Percentiles rank a stretch among this genome's conserved stretches.
These are phyloP conservation scores for Meteorus colon DNA, from an alignment of 2,888 invertebrate genomes.

Conservation along the genomic window DNA sequence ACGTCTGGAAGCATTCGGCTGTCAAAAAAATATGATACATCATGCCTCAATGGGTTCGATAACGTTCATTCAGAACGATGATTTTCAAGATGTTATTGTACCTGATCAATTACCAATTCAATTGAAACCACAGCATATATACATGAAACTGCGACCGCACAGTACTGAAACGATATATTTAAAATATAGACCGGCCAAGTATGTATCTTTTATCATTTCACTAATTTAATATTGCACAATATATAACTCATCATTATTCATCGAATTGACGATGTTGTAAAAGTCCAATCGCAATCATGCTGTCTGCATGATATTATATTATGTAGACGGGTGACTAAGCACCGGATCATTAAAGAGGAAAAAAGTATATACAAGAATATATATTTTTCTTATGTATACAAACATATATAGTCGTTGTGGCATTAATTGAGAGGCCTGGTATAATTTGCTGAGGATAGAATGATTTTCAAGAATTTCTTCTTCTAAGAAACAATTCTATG, in stretches of 20 bases:
- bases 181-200: slow-evolving; percentile 81
- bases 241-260: slow-evolving; percentile 13
- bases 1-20: slow-evolving; percentile 57
- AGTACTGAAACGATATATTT: slow-evolving; percentile 78
- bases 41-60: slow-evolving; percentile 46
- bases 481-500: too few relatives aligned
- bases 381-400: too few relatives aligned
- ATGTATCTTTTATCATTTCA: slow-evolving; percentile 43
- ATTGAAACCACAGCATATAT: slow-evolving; percentile 79
- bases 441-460: too few relatives aligned
- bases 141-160: slow-evolving; percentile 78
- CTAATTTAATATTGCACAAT: background rate
- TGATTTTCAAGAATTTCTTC: too few relatives aligned
- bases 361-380: too few relatives aligned
- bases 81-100: slow-evolving; percentile 75
- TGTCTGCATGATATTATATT: background rate
- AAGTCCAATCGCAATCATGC: background rate
- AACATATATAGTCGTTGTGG: too few relatives aligned
- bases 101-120: slow-evolving; percentile 76
- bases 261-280: background rate
- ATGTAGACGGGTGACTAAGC: slow-evolving; percentile 19
- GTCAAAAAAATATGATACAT: slow-evolving; percentile 52
- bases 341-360: background rate
- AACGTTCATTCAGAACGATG: slow-evolving; percentile 61
- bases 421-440: too few relatives aligned